These are phyloP conservation scores for Herpetotheres cachinnans DNA, from an alignment of 2,113 vertebrate species.

Conservation along the genomic window DNA sequence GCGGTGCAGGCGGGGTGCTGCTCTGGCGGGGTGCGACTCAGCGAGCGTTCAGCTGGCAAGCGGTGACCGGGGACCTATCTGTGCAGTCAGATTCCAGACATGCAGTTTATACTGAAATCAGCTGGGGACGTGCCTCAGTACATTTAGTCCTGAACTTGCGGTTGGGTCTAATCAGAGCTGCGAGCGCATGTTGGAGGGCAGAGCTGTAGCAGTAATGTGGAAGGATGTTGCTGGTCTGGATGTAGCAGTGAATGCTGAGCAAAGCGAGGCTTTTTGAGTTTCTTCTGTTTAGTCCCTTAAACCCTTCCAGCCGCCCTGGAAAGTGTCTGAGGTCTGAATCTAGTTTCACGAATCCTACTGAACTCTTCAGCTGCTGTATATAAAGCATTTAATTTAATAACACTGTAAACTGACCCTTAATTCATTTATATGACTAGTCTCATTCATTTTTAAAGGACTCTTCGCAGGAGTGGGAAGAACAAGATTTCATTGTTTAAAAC, in stretches of 20 bases:
- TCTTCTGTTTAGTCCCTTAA: background rate
- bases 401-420: background rate
- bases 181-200: background rate
- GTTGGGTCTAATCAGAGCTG: background rate
- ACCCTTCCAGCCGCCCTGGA: background rate
- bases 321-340: background rate
- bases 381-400: slow-evolving; percentile 22
- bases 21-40: rapidly evolving
- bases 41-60: background rate
- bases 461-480: background rate
- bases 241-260: background rate
- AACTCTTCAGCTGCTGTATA: background rate
- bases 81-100: background rate
- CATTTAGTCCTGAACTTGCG: background rate
- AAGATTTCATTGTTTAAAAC: background rate
- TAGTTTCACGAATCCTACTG: background rate
- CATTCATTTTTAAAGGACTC: background rate
- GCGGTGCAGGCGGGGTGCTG: background rate
- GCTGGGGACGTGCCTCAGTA: background rate
- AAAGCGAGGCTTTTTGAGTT: background rate
- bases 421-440: background rate
- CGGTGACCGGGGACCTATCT: background rate
- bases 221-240: background rate
- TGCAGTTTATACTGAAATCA: background rate
- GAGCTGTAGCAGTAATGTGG: background rate